phyloP scores from a whole-genome alignment of 2,113 vertebrate species.

The Dipodomys spectabilis region DNA sequence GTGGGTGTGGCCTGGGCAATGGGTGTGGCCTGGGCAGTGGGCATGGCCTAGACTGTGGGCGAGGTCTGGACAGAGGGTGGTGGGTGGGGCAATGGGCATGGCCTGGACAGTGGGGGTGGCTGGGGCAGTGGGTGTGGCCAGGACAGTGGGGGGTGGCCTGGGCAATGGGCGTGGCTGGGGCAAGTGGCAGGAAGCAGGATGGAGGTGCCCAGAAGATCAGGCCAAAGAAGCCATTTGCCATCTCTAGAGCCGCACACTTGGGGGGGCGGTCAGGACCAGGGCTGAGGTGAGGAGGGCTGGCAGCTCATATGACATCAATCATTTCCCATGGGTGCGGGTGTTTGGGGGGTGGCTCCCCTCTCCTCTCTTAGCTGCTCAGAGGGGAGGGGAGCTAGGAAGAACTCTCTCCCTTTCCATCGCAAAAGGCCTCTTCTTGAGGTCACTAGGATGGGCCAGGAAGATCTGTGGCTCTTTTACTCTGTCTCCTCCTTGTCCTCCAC shows the following conservation, averaged over 20 bases:
- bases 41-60: too few species aligned
- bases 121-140: too few species aligned
- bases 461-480: background rate
- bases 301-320: too few species aligned
- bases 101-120: too few species aligned
- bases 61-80: too few species aligned
- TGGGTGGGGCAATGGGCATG: too few species aligned
- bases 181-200: background rate
- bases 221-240: too few species aligned
- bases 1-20: too few species aligned
- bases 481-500: background rate
- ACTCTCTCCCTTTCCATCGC: background rate
- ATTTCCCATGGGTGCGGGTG: too few species aligned
- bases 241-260: background rate
- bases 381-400: background rate
- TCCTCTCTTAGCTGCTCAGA: background rate
- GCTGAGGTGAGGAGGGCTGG: too few species aligned
- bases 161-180: background rate
- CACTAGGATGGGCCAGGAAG: background rate
- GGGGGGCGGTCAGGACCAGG: accelerated
- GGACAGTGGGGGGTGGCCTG: too few species aligned
- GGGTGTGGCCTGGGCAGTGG: too few species aligned
- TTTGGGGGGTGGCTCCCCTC: background rate
- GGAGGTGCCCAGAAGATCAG: background rate
- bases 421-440: background rate